Base-by-base conservation (phyloP, 1,140 invertebrate genomes). In the Panagrolaimus sp. region DNA sequence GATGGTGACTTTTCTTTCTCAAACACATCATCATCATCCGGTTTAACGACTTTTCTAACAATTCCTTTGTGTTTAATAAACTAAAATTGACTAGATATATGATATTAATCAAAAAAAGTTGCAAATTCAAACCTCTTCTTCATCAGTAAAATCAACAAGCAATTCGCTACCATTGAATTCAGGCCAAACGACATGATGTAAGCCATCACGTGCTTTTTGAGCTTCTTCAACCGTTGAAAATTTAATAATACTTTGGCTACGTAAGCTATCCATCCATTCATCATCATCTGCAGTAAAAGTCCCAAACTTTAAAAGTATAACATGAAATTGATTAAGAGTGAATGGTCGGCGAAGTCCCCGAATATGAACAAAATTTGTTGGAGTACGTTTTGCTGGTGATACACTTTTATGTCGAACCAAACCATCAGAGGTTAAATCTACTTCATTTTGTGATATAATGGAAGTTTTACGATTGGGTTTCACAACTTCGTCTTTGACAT, bases 81-180 rank as follows among this genome's bases (percentile, higher is more conserved):
- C 52, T 58, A 21, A 58, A 58, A 58, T 2, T 24, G n/a, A n/a
- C 4, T 10, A 21, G 4, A 10, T 55, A 48, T 38, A 48, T 48
- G 21, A 48, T 24, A 24, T n/a, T n/a, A 24, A 48, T 1, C 10
- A 48, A 15, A 48, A 48, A 48, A 15, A 38, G 2, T 48, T 48
- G 17, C 52, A 21, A n/a, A n/a, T n/a, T n/a, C n/a, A n/a, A n/a
- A n/a, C n/a, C n/a, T 58, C 52, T 21, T 58, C 52, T 28, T 58
- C 52, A 58, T 58, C 52, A 1, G 52, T 58, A 14, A 26, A 58
- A 3, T 12, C 52, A 26, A 58, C 52, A 21, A 26, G 21, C 8
- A 58, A 58, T 6, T 26, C 52, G 8, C 21, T 28, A n/a, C 28
- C 52, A 58, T 58, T 58, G 4, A 21, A 21, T 12, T 26, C 52